A percentile compares a stretch with the other conserved stretches of the same genome.
phyloP scores from a whole-genome alignment of 2,888 invertebrate species.

The Callyntrura guangdongensis region DNA sequence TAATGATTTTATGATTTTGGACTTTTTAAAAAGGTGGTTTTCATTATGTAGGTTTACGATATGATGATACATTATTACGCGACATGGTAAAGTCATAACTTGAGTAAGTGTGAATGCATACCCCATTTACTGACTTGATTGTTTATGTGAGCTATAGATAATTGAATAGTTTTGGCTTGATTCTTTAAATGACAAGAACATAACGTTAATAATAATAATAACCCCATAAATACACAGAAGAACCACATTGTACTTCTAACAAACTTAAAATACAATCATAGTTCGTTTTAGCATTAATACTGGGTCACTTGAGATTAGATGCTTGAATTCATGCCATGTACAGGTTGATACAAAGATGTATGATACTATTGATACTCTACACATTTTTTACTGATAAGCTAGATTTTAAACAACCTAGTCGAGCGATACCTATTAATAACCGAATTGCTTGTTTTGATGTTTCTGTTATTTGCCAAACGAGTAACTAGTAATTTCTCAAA shows the following conservation, averaged over 20 bases:
- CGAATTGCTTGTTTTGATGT: conserved; percentile 11
- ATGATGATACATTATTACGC: too few relatives aligned
- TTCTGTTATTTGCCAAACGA: background rate
- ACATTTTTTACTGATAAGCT: background rate
- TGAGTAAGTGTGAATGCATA: too few relatives aligned
- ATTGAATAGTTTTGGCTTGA: background rate
- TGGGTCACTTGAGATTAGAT: conserved; percentile 29
- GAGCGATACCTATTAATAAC: background rate
- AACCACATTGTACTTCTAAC: background rate
- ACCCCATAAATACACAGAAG: background rate
- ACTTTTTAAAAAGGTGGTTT: too few relatives aligned
- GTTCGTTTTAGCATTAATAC: background rate
- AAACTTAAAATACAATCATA: background rate
- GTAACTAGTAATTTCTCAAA: background rate
- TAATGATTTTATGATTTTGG: too few relatives aligned
- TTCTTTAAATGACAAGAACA: conserved; percentile 9
- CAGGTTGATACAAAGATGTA: background rate
- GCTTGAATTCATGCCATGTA: background rate
- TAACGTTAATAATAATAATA: background rate
- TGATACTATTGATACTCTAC: background rate
- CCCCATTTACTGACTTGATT: too few relatives aligned
- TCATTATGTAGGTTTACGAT: too few relatives aligned
- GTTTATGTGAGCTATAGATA: background rate
- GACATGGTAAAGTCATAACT: too few relatives aligned
- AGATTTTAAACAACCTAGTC: background rate